phyloP scores from a whole-genome alignment of 92 coral and sea anemone genomes.

The Actinernus sp. region DNA sequence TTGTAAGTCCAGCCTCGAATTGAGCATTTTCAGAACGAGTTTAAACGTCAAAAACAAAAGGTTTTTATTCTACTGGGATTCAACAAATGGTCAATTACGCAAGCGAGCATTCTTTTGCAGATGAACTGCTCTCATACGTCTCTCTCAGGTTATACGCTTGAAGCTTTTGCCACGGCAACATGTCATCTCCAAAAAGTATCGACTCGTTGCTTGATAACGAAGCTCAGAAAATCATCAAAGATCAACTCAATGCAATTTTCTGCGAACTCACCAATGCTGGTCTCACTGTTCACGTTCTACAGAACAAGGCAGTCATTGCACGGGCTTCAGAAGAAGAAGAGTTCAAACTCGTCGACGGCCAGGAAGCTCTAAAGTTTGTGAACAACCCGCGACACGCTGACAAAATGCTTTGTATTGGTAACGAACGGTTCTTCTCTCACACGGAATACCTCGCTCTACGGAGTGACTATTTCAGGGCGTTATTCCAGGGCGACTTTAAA shows the following conservation, averaged over 20 bases:
- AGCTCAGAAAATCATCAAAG: conserved; percentile 13
- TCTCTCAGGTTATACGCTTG: background rate
- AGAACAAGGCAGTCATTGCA: conserved; percentile 83
- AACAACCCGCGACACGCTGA: conserved; percentile 92
- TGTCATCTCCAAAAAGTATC: conserved; percentile 5
- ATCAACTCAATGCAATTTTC: conserved; percentile 30
- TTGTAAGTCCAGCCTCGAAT: no score
- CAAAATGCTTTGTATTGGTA: conserved; percentile 78
- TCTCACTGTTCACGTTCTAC: conserved; percentile 82
- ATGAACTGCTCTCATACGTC: background rate
- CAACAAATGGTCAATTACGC: no score
- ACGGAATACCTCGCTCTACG: conserved; percentile 87
- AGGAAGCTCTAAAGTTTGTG: conserved; percentile 90
- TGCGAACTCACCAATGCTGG: conserved; percentile 43
- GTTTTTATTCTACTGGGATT: background rate
- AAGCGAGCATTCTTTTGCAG: no score
- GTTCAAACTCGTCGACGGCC: conserved; percentile 82
- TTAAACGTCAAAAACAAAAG: conserved; percentile 3
- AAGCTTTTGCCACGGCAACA: background rate
- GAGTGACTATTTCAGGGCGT: conserved; percentile 89
- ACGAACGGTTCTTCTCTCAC: conserved; percentile 86
- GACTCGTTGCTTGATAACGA: conserved; percentile 1
- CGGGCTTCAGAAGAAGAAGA: conserved; percentile 50
- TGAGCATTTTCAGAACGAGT: no score
- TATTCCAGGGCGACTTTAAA: conserved; percentile 76